phyloP scores from a whole-genome alignment of 2,797 vertebrate genomes.

The Salmo trutta region DNA sequence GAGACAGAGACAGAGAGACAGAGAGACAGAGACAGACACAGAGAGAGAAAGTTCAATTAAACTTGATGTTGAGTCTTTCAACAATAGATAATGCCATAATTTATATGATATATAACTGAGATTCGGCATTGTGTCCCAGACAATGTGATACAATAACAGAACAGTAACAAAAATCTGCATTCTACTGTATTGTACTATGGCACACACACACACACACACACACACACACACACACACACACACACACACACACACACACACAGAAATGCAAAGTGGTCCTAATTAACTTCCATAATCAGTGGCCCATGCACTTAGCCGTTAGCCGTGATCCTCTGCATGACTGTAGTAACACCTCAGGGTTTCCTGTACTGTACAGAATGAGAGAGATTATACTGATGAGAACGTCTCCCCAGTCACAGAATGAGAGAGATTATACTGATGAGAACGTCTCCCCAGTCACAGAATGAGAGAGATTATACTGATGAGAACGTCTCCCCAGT shows the following conservation, averaged over 20 bases:
- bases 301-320: constrained; percentile 55
- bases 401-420: constrained; percentile 39
- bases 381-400: constrained; percentile 51
- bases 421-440: neutral
- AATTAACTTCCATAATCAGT: constrained; percentile 68
- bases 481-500: too few relatives aligned
- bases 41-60: constrained; percentile 7
- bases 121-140: constrained; percentile 29
- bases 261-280: constrained; percentile 31
- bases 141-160: constrained; percentile 42
- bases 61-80: neutral
- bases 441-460: too few relatives aligned
- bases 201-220: neutral
- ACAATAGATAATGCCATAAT: constrained; percentile 26
- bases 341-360: constrained; percentile 64
- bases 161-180: constrained; percentile 20
- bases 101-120: constrained; percentile 25
- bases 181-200: constrained; percentile 29
- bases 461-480: too few relatives aligned
- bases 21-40: too few relatives aligned
- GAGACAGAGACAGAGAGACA: constrained; percentile 26
- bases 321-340: constrained; percentile 45
- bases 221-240: too few relatives aligned
- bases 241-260: too few relatives aligned
- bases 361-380: constrained; percentile 46